Conservation (phyloP, 2,797 vertebrate species). For the Buceros bicornis region DNA sequence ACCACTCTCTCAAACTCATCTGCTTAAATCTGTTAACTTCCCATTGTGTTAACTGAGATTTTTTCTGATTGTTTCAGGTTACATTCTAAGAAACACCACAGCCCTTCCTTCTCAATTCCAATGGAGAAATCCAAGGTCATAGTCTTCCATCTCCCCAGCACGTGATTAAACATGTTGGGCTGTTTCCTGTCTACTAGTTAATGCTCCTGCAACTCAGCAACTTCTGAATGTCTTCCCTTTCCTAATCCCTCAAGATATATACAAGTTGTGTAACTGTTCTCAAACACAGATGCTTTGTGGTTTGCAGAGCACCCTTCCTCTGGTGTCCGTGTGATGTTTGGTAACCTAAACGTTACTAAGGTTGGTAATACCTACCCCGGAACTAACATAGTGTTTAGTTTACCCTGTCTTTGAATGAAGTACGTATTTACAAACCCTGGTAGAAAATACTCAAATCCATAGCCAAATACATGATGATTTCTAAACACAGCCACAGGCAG, state of each 20-base stretch:
- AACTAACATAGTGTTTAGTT: background rate
- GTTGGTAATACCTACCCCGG: rapidly evolving
- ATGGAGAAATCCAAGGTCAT: background rate
- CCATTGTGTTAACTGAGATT: background rate
- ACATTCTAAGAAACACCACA: background rate
- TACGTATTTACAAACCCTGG: background rate
- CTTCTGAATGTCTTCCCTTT: background rate
- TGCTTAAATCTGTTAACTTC: background rate
- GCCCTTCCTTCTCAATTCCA: background rate
- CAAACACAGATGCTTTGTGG: background rate
- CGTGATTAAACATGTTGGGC: background rate
- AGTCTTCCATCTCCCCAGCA: background rate
- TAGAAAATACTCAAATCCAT: background rate
- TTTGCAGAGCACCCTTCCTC: background rate
- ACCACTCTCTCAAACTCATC: background rate
- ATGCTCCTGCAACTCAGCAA: background rate
- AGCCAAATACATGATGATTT: rapidly evolving
- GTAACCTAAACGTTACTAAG: background rate
- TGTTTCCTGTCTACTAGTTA: background rate
- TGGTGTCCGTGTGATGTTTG: too few species aligned
- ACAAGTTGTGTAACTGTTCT: rapidly evolving
- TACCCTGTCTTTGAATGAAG: background rate
- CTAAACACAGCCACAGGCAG: background rate
- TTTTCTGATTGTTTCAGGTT: background rate
- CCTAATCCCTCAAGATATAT: background rate